phyloP scores from a whole-genome alignment of 2,797 vertebrate genomes.

The Emys orbicularis region DNA sequence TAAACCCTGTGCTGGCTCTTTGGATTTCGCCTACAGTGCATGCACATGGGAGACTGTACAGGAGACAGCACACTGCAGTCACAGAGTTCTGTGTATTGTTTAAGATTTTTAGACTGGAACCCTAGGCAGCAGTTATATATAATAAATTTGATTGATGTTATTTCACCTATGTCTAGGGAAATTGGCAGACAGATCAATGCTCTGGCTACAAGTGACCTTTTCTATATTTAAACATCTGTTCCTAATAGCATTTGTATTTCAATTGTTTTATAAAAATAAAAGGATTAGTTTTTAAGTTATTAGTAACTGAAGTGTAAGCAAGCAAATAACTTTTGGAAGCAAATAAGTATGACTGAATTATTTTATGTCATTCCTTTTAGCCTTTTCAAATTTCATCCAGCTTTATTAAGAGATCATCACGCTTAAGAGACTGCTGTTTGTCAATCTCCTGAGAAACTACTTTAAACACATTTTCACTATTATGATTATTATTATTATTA shows the following conservation, averaged over 20 bases:
- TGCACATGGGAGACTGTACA: not conserved
- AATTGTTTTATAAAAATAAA: not conserved
- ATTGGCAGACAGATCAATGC: conserved; percentile 57
- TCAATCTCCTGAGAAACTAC: not conserved
- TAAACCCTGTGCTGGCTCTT: too few species aligned
- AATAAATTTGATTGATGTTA: not conserved
- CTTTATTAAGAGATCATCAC: not conserved
- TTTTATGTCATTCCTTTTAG: not conserved
- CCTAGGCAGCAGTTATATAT: not conserved
- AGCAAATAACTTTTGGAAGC: not conserved
- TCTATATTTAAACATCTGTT: conserved; percentile 26
- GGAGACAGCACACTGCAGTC: not conserved
- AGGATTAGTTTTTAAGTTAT: not conserved
- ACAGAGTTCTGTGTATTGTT: not conserved
- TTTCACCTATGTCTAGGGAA: not conserved
- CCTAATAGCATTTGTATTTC: not conserved
- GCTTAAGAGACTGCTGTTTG: not conserved
- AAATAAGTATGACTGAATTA: not conserved
- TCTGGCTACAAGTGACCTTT: conserved; percentile 58
- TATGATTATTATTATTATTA: not conserved
- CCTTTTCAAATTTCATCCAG: not conserved
- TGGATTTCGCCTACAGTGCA: not conserved
- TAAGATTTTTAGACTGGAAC: not conserved
- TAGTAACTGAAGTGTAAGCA: not conserved
- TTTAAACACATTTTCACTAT: not conserved